Base-by-base conservation (phyloP, 2,797 vertebrate species). In the Melopsittacus undulatus region DNA sequence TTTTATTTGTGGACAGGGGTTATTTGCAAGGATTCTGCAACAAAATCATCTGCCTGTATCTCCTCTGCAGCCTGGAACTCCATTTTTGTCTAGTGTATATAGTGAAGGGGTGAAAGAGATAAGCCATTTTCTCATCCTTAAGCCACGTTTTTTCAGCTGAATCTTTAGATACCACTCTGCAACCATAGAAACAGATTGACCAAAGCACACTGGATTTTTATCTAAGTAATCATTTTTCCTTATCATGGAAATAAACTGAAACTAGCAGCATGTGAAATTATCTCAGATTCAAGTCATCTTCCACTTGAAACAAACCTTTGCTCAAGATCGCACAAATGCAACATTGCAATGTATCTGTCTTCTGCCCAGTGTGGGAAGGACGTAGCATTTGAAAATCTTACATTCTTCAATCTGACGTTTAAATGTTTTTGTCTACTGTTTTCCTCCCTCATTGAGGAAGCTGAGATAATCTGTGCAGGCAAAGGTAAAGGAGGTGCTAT, bases 301-400 rank as follows among this genome's bases (percentile, higher is more conserved):
- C 57, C 29, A 66, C 45, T 89, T 87, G 62, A 94, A 86, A 73
- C 30, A 90, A 90, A 46, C 14, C 48, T 84, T 80, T 77, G 45
- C 87, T 90, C 48, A 45, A 73, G 62, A 43, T 54, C 45, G 46
- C 61, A 79, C 43, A 82, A 86, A 67, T 27, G 48, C 34, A 80
- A 32, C 0, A 0, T 52, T 27, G 52, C 32, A 77, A 32, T 0
- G 0, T 64, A 63, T 51, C 43, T 5, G 6, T 46, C 64, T 67
- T 56, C 21, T 51, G 19, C 49, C 42, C 1, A 2, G 4, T 36
- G 29, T 40, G 61, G 74, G 72, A 92, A 89, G 49, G 34, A 87
- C 1, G 1, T 10, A 70, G 66, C 74, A 76, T 84, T 62, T 82
- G 45, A 92, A 76, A 94, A 92, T 46, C 30, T 48, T 62, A 73